These are phyloP conservation scores for Apteryx mantelli DNA, from an alignment of 2,113 vertebrate species.

Conservation along the genomic window DNA sequence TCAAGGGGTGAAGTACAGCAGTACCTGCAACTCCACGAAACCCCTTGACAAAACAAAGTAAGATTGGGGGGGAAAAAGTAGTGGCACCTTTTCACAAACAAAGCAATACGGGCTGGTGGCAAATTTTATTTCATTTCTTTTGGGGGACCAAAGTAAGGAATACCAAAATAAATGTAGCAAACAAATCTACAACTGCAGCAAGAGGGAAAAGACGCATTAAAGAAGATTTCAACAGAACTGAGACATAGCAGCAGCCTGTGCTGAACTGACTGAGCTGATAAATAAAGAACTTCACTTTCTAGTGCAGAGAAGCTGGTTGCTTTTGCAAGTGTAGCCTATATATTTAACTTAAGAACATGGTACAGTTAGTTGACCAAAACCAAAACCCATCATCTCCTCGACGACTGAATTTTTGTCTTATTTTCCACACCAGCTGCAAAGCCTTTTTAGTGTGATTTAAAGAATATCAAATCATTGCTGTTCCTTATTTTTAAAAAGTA, in stretches of 20 bases:
- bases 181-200: not conserved
- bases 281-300: constrained; percentile 16
- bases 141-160: not conserved
- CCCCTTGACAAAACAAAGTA: not conserved
- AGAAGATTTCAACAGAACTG: not conserved
- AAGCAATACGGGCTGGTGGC: not conserved
- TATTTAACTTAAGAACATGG: not conserved
- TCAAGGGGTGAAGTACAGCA: not conserved
- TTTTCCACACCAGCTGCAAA: not conserved
- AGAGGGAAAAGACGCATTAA: not conserved
- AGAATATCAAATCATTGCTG: not conserved
- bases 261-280: not conserved
- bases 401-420: not conserved
- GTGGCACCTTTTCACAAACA: not conserved
- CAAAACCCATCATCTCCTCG: not conserved
- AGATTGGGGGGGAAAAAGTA: not conserved
- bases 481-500: not conserved
- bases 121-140: not conserved
- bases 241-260: not conserved
- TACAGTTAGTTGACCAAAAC: not conserved
- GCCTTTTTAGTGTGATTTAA: not conserved
- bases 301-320: not conserved
- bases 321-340: not conserved
- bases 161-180: not conserved
- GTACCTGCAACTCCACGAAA: not conserved